Percentiles rank a stretch among this genome's conserved stretches.
Conservation (phyloP, 2,888 invertebrate genomes). For the Sycophila texana region DNA sequence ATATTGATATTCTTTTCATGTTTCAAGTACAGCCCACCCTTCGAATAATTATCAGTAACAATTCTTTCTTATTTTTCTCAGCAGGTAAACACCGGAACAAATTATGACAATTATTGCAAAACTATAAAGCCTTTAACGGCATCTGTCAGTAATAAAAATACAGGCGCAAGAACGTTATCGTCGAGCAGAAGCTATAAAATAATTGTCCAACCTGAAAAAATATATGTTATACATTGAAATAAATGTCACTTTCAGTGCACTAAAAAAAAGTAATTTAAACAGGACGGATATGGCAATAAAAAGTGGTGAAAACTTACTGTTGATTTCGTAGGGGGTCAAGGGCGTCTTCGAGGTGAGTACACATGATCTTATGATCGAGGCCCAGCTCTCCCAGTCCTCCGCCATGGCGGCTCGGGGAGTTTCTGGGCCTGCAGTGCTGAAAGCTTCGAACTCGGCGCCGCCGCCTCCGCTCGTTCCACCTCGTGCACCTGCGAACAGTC, state of each 20-base stretch:
- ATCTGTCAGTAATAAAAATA: too few relatives aligned
- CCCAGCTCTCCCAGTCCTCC: constrained; percentile 56
- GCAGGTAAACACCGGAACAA: not conserved
- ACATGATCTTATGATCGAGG: constrained; percentile 76
- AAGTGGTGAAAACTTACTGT: constrained; percentile 75
- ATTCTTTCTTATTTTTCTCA: not conserved
- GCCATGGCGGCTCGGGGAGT: constrained; percentile 26
- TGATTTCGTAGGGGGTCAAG: constrained; percentile 77
- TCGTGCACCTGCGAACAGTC: too few relatives aligned
- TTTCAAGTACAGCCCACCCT: too few relatives aligned
- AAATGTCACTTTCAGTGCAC: not conserved
- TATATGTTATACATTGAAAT: not conserved
- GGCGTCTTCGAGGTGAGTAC: constrained; percentile 78
- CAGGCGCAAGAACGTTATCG: not conserved
- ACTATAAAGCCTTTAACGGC: too few relatives aligned
- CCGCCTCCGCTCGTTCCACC: not conserved
- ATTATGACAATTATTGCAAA: too few relatives aligned
- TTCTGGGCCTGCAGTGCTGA: not conserved
- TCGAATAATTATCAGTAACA: too few relatives aligned
- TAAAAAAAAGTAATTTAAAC: too few relatives aligned
- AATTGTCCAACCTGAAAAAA: not conserved
- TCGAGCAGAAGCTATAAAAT: not conserved
- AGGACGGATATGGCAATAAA: not conserved
- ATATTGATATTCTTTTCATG: too few relatives aligned
- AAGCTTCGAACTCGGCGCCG: not conserved